A percentile compares a stretch with the other conserved stretches of the same genome.
Evolutionary conservation across 2,113 vertebrate species (phyloP).

Genomic region (Mohoua ochrocephala): DNA sequence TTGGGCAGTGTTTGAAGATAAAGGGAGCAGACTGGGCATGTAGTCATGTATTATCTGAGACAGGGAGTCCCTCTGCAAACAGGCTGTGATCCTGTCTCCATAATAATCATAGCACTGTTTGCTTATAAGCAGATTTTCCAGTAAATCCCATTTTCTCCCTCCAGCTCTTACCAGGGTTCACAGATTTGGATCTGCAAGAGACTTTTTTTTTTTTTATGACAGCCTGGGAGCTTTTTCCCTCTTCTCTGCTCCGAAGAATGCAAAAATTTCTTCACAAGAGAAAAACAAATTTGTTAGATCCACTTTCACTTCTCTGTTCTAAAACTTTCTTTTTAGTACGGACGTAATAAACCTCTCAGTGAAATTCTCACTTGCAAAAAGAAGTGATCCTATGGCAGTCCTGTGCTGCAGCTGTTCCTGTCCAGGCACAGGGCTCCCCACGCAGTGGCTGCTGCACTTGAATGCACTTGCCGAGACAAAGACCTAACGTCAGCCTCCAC

Average conservation of each 20-base stretch:
- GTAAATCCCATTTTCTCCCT: neutral
- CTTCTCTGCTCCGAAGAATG: neutral
- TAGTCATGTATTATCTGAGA: neutral
- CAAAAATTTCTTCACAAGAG: neutral
- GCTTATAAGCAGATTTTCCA: neutral
- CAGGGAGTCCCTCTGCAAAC: neutral
- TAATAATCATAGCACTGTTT: neutral
- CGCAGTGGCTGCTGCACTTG: neutral
- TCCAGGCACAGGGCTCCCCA: neutral
- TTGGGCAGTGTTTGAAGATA: neutral
- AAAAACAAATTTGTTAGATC: neutral
- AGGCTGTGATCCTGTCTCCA: neutral
- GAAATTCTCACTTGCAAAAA: neutral
- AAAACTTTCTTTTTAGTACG: neutral
- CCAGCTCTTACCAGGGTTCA: neutral
- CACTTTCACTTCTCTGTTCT: neutral
- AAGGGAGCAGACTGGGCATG: neutral
- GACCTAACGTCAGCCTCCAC: neutral
- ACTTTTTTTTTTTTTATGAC: neutral
- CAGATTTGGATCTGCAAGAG: neutral
- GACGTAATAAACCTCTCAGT: neutral
- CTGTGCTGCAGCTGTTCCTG: neutral
- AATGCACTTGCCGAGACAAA: conserved; percentile 1
- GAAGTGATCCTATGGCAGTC: neutral
- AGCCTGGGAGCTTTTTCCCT: neutral